Base-by-base conservation (phyloP, 2,888 invertebrate species). In the Ctenicera cuprea region DNA sequence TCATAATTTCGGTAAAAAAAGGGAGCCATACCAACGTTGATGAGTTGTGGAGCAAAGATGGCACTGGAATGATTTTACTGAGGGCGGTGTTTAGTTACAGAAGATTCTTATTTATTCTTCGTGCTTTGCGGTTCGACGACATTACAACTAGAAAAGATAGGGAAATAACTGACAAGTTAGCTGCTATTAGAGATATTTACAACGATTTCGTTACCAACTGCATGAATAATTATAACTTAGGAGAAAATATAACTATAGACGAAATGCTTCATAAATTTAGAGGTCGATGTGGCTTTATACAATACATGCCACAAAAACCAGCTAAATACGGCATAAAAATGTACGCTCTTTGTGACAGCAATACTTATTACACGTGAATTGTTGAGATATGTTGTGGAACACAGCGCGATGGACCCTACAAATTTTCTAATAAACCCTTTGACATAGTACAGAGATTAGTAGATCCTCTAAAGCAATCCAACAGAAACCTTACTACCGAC, bases 11-110 rank as follows among this genome's bases (percentile, higher is more conserved):
- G n/a, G 3, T 41, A 41, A 11, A 41, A 41, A 41, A 41, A 41
- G 41, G 41, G 8, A 41, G 41, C 8, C 41, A 41, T 41, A 41
- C n/a, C n/a, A n/a, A n/a, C n/a, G n/a, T n/a, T n/a, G n/a, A n/a
- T n/a, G n/a, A n/a, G n/a, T n/a, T n/a, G n/a, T 68, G 11, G 79
- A 80, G 65, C 65, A 80, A 14, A 33, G 79, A 77, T 72, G 79
- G 76, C 12, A 78, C 77, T 14, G 77, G 77, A 38, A 73, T 64
- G 43, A 76, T 77, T 61, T 76, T 81, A 54, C 76, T 77, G 65
- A 18, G 76, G 68, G 74, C 80, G 48, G 71, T 71, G 18, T 78
- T 79, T 77, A 67, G 77, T 54, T 74, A 48, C 14, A 43, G 66
- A 9, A 50, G 64, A 50, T 74, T 76, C 50, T 45, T 71, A 30